Evolutionary conservation across 1,140 invertebrate species (phyloP), one percentile per base, ranked within the genome.

Genomic region (Aphis gossypii): DNA sequence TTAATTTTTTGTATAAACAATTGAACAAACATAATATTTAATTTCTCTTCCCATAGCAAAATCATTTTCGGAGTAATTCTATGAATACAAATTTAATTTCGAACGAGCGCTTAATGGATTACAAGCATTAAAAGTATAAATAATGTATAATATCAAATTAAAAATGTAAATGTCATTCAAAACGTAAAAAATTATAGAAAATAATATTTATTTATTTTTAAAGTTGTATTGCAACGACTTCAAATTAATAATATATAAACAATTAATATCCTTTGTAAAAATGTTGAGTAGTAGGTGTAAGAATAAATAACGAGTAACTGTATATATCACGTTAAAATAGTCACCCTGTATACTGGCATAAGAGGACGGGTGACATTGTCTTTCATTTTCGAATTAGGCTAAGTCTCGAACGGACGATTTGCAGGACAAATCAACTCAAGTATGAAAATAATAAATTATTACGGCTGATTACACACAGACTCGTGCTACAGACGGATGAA

Each of bases 371-470:
- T 35, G 60, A 76, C 84, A 46, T 86, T 46, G 14, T 14, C 46
- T 86, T 86, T 30, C 25, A n/a, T 86, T 86, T 87, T 48, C 11
- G 44, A 87, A 87, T 25, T 48, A 48, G 41, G 44, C 35, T 87
- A 48, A 84, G 11, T 87, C 30, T 48, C 44, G 44, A 48, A n/a
- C 44, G 30, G 14, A n/a, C 44, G n/a, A 87, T 87, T 87, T 23
- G 38, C 38, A 41, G 18, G 84, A 30, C 30, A n/a, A n/a, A 87
- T 48, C 84, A 23, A 48, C 44, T 46, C 44, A 30, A 87, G 41
- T n/a, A 87, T 38, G 44, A 87, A 87, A 30, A 87, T 48, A 87
- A 87, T 87, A n/a, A 86, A 87, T 88, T 88, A 88, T 88, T 51
- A 51, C 86, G 21, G 46, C n/a, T 88, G 86, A 88, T 88, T 88